These are phyloP conservation scores for Exaiptasia diaphana DNA, from an alignment of 64 coral and sea anemone genomes.

Conservation along the genomic window DNA sequence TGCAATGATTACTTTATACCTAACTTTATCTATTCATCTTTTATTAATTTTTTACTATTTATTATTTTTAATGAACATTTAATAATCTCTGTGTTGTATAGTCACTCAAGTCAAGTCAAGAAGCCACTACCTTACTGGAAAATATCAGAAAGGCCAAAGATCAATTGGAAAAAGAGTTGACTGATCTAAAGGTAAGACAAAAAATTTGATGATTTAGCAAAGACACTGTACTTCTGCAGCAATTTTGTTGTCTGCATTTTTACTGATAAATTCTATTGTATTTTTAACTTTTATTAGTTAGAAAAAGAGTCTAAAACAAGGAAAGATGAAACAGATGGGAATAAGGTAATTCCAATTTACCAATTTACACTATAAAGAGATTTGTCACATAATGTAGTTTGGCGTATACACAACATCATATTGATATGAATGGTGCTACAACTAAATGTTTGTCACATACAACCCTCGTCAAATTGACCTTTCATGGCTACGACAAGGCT, in stretches of 20 bases:
- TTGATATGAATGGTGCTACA: too few species aligned
- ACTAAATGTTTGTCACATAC: too few species aligned
- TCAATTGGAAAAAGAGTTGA: conserved; percentile 44
- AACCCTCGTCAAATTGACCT: too few species aligned
- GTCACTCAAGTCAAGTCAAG: conserved; percentile 75
- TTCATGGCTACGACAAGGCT: too few species aligned
- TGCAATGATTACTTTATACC: neutral
- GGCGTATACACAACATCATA: too few species aligned
- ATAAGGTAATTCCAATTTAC: neutral
- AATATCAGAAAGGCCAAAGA: conserved; percentile 64
- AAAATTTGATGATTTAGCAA: neutral
- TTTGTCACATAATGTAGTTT: too few species aligned
- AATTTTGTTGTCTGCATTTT: too few species aligned
- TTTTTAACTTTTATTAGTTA: neutral
- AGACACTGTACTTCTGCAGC: too few species aligned
- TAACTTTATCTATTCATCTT: neutral
- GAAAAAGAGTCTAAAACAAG: neutral
- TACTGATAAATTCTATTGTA: neutral
- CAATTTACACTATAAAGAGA: too few species aligned
- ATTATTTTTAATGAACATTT: too few species aligned
- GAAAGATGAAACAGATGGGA: conserved; percentile 16
- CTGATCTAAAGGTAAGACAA: conserved; percentile 50
- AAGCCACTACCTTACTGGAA: conserved; percentile 76
- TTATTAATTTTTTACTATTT: neutral
- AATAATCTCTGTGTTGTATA: too few species aligned